Conservation (phyloP, 2,888 invertebrate genomes). For the Blastobasis adustella region DNA sequence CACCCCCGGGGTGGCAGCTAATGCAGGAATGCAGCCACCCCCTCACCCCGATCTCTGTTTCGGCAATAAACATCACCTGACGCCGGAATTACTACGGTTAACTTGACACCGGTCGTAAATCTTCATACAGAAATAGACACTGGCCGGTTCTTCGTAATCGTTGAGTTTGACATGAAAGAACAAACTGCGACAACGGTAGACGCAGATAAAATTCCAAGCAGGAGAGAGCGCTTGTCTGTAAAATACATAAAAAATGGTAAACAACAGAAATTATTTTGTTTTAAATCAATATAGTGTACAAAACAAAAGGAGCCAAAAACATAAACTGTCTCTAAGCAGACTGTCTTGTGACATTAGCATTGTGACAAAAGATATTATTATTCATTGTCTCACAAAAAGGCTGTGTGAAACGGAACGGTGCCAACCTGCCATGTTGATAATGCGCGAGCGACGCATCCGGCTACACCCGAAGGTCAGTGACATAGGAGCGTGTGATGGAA, state of each 20-base stretch:
- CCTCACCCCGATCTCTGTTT: slow-evolving; percentile 40
- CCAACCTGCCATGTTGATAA: slow-evolving; percentile 38
- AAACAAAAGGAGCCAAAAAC: too few species aligned
- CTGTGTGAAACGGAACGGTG: slow-evolving; percentile 33
- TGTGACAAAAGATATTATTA: slow-evolving; percentile 11
- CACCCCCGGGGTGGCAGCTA: slow-evolving; percentile 33
- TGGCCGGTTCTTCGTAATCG: too few species aligned
- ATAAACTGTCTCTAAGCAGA: background rate
- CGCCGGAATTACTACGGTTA: slow-evolving; percentile 1
- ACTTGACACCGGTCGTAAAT: too few species aligned
- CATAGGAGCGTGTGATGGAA: slow-evolving; percentile 24
- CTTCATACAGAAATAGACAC: too few species aligned
- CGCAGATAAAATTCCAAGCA: too few species aligned
- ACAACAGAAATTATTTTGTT: too few species aligned
- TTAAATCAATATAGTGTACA: too few species aligned
- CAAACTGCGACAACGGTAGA: too few species aligned
- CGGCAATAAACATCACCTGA: slow-evolving; percentile 24
- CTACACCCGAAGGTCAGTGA: slow-evolving; percentile 59
- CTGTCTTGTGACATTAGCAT: background rate
- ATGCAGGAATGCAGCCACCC: slow-evolving; percentile 47
- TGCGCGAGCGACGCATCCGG: slow-evolving; percentile 38
- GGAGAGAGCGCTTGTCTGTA: too few species aligned
- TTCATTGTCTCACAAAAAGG: slow-evolving; percentile 29
- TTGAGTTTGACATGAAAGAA: too few species aligned
- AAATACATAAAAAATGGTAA: too few species aligned